Evolutionary conservation across 2,797 vertebrate species (phyloP).

Genomic region (Falco novaeseelandiae): DNA sequence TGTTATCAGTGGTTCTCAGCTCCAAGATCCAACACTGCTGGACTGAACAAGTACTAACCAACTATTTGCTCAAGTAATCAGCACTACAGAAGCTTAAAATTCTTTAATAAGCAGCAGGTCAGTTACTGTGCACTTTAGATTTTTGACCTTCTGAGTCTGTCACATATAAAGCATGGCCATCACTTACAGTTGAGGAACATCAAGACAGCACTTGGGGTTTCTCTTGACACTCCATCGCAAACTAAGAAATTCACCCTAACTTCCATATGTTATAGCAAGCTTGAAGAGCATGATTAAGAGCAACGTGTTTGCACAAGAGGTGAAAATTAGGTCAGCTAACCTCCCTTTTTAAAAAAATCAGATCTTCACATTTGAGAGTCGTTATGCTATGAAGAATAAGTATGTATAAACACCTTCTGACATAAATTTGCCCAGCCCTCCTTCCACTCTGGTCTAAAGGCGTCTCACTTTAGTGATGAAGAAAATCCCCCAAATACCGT

Average conservation of each 20-base stretch:
- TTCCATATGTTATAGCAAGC: background rate
- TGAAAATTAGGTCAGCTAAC: background rate
- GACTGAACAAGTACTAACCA: background rate
- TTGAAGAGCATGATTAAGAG: background rate
- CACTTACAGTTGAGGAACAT: background rate
- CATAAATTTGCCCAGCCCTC: background rate
- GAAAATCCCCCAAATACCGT: accelerated
- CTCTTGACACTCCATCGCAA: background rate
- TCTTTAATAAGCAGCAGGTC: background rate
- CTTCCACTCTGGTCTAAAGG: background rate
- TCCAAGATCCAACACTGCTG: background rate
- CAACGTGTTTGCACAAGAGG: background rate
- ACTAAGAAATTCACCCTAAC: background rate
- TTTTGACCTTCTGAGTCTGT: background rate
- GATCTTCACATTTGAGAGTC: background rate
- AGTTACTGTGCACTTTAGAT: background rate
- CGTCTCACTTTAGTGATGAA: background rate
- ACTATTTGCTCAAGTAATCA: background rate
- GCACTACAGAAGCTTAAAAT: background rate
- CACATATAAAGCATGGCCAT: background rate
- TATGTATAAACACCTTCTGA: background rate
- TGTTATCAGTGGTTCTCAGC: background rate
- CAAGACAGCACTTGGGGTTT: background rate
- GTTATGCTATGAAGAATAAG: background rate
- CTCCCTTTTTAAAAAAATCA: background rate